Evolutionary conservation across 53 echinoderm and acorn worm species (phyloP), one percentile per base, ranked within the genome.

Genomic region (Holothuria leucospilota): DNA sequence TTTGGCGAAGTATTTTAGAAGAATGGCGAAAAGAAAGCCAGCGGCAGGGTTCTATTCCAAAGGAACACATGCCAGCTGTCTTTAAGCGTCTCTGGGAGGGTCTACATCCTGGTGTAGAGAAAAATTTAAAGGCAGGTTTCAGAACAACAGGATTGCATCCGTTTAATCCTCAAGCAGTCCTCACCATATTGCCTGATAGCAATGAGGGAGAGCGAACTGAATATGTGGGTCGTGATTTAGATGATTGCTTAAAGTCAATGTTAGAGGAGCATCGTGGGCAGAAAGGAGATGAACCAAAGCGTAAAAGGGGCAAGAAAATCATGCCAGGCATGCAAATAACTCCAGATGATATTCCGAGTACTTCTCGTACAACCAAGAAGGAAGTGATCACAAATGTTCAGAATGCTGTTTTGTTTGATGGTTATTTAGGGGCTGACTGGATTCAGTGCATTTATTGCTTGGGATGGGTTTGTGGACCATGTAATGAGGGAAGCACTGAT

Each of bases 231-330:
- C 69, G 69, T 18, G 69, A 68, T 25, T 26, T 68, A 26, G 69
- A 68, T 68, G 15, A 68, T 18, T 68, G 69, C 69, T 23, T 68
- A 26, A 68, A 18, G 24, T 15, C 21, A 18, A 20, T 68, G 28
- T 26, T 68, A 26, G 28, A 68, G 69, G 69, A 68, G 15, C 13
- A 68, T 23, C 69, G 69, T 20, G 69, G 69, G 12, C 69, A 68
- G n/a, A 68, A 68, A 23, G 25, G 20, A 13, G 13, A 68, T 12
- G 11, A 18, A 26, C 69, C 69, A 68, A 68, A 68, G 24, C 21
- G 15, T 18, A 68, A 68, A 23, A 15, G 69, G 13, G 69, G 69
- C 15, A 68, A 68, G 69, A 68, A 68, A 23, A 68, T 68, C 24
- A 25, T 23, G 11, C 69, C 69, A 18, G 69, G 69, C 25, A 23